Evolutionary conservation across 2,888 invertebrate genomes (phyloP).

Genomic region (Allacma fusca): DNA sequence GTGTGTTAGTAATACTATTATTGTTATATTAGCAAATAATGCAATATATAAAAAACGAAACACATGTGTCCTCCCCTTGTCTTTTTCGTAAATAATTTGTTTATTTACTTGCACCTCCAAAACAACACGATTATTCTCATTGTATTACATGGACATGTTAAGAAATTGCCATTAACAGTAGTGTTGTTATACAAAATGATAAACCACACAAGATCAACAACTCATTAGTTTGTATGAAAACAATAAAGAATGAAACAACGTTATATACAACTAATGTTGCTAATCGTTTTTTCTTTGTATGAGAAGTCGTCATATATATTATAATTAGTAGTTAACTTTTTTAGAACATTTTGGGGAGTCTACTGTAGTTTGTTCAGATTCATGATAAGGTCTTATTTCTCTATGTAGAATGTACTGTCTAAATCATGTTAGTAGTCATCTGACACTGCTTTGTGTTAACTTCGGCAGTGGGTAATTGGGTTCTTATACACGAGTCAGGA

Average conservation of each 20-base stretch:
- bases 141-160: not conserved
- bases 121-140: not conserved
- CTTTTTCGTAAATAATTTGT: slow-evolving; percentile 18
- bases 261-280: not conserved
- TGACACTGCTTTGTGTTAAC: not conserved
- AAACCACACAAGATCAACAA: slow-evolving; percentile 5
- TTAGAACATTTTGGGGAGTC: not conserved
- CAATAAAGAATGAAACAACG: slow-evolving; percentile 2
- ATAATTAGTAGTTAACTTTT: not conserved
- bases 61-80: slow-evolving; percentile 9
- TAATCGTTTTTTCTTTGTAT: not conserved
- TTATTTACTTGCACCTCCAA: slow-evolving; percentile 19
- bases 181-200: not conserved
- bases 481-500: not conserved
- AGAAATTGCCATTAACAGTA: not conserved
- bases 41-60: slow-evolving; percentile 11
- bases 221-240: slow-evolving; percentile 16
- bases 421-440: slow-evolving; percentile 1
- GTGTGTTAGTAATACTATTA: slow-evolving; percentile 8
- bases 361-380: not conserved
- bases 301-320: not conserved
- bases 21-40: not conserved
- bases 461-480: not conserved
- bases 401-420: not conserved
- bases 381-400: slow-evolving; percentile 8